These are phyloP conservation scores for Amblyteles armatorius DNA, from an alignment of 2,888 invertebrate genomes.

Conservation along the genomic window DNA sequence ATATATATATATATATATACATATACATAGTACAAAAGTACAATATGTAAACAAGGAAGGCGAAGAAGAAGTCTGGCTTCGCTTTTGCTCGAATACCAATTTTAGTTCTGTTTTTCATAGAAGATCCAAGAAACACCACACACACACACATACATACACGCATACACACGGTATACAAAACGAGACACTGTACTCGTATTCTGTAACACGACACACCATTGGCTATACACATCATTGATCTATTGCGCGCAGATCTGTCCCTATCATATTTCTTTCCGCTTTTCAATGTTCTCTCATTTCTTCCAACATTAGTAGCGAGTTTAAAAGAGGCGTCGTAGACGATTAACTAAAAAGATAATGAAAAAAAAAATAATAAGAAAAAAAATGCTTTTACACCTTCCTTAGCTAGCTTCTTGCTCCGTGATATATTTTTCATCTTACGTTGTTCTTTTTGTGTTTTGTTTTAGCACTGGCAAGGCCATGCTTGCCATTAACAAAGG, in stretches of 20 bases:
- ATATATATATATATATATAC: background rate
- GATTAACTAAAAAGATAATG: constrained; percentile 44
- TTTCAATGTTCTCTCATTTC: constrained; percentile 58
- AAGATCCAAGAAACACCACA: constrained; percentile 1
- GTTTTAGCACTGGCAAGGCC: constrained; percentile 92
- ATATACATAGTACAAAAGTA: constrained; percentile 18
- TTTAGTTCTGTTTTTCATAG: constrained; percentile 49
- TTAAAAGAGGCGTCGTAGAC: constrained; percentile 66
- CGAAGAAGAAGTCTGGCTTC: constrained; percentile 58
- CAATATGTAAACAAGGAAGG: constrained; percentile 59
- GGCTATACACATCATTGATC: constrained; percentile 51
- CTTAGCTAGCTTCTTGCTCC: constrained; percentile 74
- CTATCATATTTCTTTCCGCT: constrained; percentile 58
- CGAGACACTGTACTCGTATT: background rate
- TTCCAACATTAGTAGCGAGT: constrained; percentile 60
- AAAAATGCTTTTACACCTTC: constrained; percentile 67
- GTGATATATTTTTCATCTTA: constrained; percentile 82
- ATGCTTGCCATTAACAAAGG: constrained; percentile 95
- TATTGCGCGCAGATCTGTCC: constrained; percentile 65
- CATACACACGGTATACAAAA: background rate
- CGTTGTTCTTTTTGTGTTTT: constrained; percentile 86
- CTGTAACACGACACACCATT: constrained; percentile 42
- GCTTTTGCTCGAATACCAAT: constrained; percentile 37
- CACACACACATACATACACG: constrained; percentile 12
- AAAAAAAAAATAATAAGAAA: constrained; percentile 58